Evolutionary conservation across 2,113 vertebrate species (phyloP), one percentile per base, ranked within the genome.

Genomic region (Furnarius figulus): DNA sequence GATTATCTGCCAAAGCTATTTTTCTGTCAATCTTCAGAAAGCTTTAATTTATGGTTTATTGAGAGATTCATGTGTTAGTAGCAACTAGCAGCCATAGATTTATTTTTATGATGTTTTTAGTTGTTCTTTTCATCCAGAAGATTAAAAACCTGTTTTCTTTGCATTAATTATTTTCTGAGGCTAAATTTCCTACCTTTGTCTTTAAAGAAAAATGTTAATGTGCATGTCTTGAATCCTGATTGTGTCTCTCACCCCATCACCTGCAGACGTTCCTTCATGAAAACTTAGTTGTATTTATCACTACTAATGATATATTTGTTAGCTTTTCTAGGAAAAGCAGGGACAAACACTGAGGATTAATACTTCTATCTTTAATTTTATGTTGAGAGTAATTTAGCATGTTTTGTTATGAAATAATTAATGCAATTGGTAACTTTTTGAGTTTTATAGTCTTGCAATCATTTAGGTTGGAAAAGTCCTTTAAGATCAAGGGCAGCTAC

Each of bases 211-310:
- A 91, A n/a, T 28, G 5, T 66, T 67, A 35, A 40, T 0, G 0
- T 20, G 8, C 31, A 3, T 63, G 8, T 78, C 13, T 62, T 30
- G 16, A 27, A 49, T 85, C 13, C 13, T 44, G 4, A 28, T 47
- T 0, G 0, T 55, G 35, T 6, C 21, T 76, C 3, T 79, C 9
- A 12, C 6, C 1, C 10, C 19, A 4, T 31, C 53, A 20, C 3
- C 25, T 86, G 24, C 33, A 59, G 33, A 55, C 10, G 33, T 28
- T 31, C 6, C 65, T 80, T 28, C 25, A 9, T 78, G 35, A 53
- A 74, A 85, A 28, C 3, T 33, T 81, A 18, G 0, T 24, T 6
- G 12, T 56, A 5, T 52, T 74, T 42, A 30, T 40, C 47, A 30
- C 24, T 49, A 15, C 31, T 85, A 25, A 8, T 21, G 18, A 35